Conservation (phyloP, 2,113 vertebrate genomes). For the Eptesicus fuscus region DNA sequence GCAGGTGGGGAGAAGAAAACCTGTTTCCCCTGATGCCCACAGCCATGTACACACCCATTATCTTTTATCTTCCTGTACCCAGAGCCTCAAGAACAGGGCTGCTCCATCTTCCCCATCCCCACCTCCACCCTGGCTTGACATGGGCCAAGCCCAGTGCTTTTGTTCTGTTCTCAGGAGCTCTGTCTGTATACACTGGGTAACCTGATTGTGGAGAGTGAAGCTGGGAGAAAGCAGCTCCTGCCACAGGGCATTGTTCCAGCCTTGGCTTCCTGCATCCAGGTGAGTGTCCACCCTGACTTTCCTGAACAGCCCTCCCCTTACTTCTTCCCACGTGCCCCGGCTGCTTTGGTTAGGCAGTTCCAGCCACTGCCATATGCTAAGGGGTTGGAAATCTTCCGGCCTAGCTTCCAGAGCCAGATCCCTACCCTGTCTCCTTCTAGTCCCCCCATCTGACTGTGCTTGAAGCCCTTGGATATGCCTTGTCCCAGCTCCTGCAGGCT, state of each 20-base stretch:
- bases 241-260: slow-evolving; percentile 93
- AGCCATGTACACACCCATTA: neutral
- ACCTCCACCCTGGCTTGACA: neutral
- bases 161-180: slow-evolving; percentile 86
- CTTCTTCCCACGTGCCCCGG: neutral
- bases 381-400: neutral
- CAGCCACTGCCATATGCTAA: neutral
- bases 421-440: slow-evolving; percentile 80
- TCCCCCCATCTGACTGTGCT: slow-evolving; percentile 89
- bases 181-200: slow-evolving; percentile 97
- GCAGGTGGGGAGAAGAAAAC: neutral
- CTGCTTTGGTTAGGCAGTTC: neutral
- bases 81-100: neutral
- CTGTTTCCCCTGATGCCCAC: neutral
- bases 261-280: slow-evolving; percentile 90
- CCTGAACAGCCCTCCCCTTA: neutral
- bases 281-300: slow-evolving; percentile 68
- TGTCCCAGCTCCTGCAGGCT: slow-evolving; percentile 95
- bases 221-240: slow-evolving; percentile 89
- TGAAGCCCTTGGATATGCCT: slow-evolving; percentile 91
- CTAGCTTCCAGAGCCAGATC: slow-evolving; percentile 7
- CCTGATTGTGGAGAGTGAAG: slow-evolving; percentile 88
- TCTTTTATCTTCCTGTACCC: neutral
- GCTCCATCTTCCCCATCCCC: neutral
- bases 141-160: neutral